These are phyloP conservation scores for Callinectes sapidus DNA, from an alignment of 2,888 invertebrate species.

Conservation along the genomic window DNA sequence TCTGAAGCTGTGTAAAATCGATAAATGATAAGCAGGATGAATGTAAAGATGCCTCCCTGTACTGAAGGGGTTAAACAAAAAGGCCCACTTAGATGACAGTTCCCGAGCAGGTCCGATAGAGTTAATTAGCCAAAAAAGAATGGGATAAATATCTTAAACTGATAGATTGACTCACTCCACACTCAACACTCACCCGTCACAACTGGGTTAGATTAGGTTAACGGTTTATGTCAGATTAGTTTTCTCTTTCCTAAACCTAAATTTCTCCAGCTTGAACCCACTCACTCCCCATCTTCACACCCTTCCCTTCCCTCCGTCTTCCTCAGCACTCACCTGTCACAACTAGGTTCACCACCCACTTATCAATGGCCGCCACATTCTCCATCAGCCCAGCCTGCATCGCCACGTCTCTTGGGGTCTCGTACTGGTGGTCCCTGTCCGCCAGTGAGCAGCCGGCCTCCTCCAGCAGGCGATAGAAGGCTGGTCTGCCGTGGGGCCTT, in stretches of 20 bases:
- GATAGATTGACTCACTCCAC: too few species aligned
- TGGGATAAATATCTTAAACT: too few species aligned
- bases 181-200: too few species aligned
- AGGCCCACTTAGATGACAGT: too few species aligned
- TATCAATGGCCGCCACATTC: slow-evolving; percentile 89
- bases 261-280: neutral
- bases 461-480: slow-evolving; percentile 86
- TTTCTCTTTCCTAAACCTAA: too few species aligned
- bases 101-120: too few species aligned
- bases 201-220: too few species aligned
- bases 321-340: slow-evolving; percentile 81
- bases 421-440: slow-evolving; percentile 89
- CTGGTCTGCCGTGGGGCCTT: slow-evolving; percentile 87
- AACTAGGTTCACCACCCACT: slow-evolving; percentile 86
- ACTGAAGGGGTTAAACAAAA: neutral
- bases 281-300: neutral
- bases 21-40: too few species aligned
- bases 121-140: too few species aligned
- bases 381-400: slow-evolving; percentile 86
- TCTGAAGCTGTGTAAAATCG: too few species aligned
- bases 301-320: neutral
- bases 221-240: too few species aligned
- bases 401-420: slow-evolving; percentile 91
- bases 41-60: too few species aligned
- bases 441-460: slow-evolving; percentile 86